phyloP scores from a whole-genome alignment of 2,113 vertebrate genomes.

The Lanius ludovicianus region DNA sequence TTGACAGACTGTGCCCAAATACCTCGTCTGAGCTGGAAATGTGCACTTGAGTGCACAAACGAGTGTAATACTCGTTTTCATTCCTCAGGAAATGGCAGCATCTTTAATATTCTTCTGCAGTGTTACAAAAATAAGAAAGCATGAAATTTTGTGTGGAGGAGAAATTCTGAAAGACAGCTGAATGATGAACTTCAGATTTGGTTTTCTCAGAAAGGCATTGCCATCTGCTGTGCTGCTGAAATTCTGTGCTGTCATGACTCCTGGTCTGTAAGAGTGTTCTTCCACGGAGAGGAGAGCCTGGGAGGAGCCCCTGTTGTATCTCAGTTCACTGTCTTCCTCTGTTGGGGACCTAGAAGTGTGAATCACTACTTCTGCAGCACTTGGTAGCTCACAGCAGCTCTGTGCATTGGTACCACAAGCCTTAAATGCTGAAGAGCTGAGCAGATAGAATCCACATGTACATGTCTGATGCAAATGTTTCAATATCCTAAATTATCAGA shows the following conservation, averaged over 20 bases:
- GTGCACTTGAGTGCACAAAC: not conserved
- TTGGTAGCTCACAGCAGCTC: not conserved
- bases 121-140: not conserved
- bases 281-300: not conserved
- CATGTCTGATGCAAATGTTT: not conserved
- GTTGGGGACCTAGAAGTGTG: not conserved
- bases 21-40: not conserved
- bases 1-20: not conserved
- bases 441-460: not conserved
- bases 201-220: conserved; percentile 12
- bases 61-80: not conserved
- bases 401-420: not conserved
- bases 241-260: conserved; percentile 10
- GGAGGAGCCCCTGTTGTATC: not conserved
- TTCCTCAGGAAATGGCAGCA: not conserved
- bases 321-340: not conserved
- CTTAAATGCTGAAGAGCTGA: not conserved
- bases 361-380: not conserved
- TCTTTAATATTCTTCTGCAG: not conserved
- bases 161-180: conserved; percentile 39
- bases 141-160: not conserved
- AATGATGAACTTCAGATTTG: conserved; percentile 18
- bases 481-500: not conserved
- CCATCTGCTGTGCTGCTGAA: conserved; percentile 10
- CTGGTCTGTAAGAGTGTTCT: not conserved